These are phyloP conservation scores for Homarus americanus DNA, from an alignment of 1,140 invertebrate genomes.

Conservation along the genomic window DNA sequence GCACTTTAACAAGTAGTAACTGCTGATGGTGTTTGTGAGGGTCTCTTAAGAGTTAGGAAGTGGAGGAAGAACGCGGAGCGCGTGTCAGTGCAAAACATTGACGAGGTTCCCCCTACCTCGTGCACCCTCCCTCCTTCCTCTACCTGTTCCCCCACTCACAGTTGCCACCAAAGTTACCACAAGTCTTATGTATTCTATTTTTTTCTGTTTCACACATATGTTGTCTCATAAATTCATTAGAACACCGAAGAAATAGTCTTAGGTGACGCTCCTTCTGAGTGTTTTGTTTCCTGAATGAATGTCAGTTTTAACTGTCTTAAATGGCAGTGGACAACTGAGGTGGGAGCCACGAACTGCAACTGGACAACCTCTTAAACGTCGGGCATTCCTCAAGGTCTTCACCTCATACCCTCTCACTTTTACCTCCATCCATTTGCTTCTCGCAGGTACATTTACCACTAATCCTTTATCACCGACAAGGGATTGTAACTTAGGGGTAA, in stretches of 20 bases:
- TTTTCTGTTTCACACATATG: too few species aligned
- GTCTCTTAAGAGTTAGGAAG: conserved; percentile 5
- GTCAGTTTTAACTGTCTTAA: too few species aligned
- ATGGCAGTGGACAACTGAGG: neutral
- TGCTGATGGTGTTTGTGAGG: neutral
- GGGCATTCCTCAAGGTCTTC: conserved; percentile 42
- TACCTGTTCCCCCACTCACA: neutral
- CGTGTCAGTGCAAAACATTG: conserved; percentile 20
- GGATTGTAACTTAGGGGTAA: neutral
- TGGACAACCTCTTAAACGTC: conserved; percentile 37
- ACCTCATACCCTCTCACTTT: conserved; percentile 40
- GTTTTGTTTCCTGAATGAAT: too few species aligned
- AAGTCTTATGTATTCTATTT: too few species aligned
- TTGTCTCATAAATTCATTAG: too few species aligned
- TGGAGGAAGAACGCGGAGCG: neutral
- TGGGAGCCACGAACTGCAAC: conserved; percentile 20
- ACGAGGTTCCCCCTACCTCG: conserved; percentile 9
- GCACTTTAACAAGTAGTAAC: neutral
- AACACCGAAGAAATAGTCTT: too few species aligned
- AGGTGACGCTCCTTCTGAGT: too few species aligned
- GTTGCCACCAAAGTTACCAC: neutral
- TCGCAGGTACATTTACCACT: neutral
- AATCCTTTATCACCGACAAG: neutral
- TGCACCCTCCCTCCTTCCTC: neutral
- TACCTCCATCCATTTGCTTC: conserved; percentile 20